Evolutionary conservation across 2,888 invertebrate genomes (phyloP).

Genomic region (Ceratothoa steindachneri): DNA sequence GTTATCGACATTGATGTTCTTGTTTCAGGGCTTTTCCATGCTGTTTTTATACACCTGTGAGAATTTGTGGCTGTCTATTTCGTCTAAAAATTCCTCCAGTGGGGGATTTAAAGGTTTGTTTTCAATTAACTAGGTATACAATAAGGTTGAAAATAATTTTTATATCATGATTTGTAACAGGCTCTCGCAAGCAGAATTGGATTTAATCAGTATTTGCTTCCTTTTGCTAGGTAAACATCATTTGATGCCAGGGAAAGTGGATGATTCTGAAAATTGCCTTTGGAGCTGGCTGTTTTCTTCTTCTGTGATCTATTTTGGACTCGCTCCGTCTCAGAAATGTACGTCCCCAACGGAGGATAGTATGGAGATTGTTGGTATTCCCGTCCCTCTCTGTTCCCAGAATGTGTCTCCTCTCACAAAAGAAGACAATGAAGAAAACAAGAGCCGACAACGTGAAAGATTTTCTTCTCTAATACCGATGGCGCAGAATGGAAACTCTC

Average conservation of each 20-base stretch:
- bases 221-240: no score
- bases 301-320: background rate
- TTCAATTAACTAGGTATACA: no score
- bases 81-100: no score
- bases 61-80: background rate
- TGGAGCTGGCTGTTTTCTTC: background rate
- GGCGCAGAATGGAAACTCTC: background rate
- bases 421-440: background rate
- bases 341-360: background rate
- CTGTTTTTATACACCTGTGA: background rate
- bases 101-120: no score
- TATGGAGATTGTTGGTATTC: background rate
- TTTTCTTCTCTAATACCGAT: background rate
- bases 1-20: no score
- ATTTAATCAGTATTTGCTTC: no score
- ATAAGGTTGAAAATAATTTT: no score
- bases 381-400: background rate
- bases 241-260: no score
- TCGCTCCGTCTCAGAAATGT: background rate
- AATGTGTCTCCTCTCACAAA: background rate
- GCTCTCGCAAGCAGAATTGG: no score
- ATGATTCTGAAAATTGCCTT: background rate
- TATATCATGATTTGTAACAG: no score
- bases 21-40: background rate
- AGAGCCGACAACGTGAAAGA: background rate